Conservation (phyloP, 2,797 vertebrate species). For the Lycodopsis pacificus region DNA sequence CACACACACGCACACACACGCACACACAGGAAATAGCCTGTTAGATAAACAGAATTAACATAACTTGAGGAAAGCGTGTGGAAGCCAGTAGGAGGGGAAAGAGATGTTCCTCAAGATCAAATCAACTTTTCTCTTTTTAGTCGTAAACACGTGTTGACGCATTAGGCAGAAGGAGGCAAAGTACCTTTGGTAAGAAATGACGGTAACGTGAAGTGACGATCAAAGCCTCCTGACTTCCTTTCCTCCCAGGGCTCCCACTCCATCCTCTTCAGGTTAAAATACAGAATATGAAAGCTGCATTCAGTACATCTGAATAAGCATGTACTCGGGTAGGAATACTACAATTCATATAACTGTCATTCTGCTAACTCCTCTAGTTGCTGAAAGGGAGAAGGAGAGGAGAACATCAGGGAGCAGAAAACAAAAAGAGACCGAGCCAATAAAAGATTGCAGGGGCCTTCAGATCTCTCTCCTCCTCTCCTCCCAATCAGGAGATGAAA, state of each 20-base stretch:
- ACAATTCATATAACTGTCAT: constrained; percentile 40
- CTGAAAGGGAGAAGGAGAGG: constrained; percentile 6
- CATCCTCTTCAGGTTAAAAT: constrained; percentile 49
- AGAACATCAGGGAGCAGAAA: constrained; percentile 17
- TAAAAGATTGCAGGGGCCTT: constrained; percentile 19
- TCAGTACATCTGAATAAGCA: constrained; percentile 39
- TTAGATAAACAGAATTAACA: constrained; percentile 58
- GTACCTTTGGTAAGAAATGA: constrained; percentile 52
- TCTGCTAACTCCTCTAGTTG: constrained; percentile 26
- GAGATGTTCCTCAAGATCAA: constrained; percentile 51
- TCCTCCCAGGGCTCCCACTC: constrained; percentile 44
- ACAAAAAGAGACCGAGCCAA: constrained; percentile 39
- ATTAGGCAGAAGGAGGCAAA: constrained; percentile 36
- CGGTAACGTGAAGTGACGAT: constrained; percentile 56
- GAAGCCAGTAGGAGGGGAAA: constrained; percentile 20
- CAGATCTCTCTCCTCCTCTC: constrained; percentile 39
- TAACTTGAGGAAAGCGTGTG: constrained; percentile 36
- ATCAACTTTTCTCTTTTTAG: constrained; percentile 46
- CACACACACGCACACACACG: not conserved
- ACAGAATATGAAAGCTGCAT: constrained; percentile 39
- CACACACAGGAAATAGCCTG: constrained; percentile 27
- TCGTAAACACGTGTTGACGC: constrained; percentile 33
- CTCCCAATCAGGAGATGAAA: constrained; percentile 59
- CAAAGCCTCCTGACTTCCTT: constrained; percentile 47
- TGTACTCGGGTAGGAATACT: constrained; percentile 21